Conservation (phyloP, 1,140 invertebrate species). For the Caenorhabditis remanei region DNA sequence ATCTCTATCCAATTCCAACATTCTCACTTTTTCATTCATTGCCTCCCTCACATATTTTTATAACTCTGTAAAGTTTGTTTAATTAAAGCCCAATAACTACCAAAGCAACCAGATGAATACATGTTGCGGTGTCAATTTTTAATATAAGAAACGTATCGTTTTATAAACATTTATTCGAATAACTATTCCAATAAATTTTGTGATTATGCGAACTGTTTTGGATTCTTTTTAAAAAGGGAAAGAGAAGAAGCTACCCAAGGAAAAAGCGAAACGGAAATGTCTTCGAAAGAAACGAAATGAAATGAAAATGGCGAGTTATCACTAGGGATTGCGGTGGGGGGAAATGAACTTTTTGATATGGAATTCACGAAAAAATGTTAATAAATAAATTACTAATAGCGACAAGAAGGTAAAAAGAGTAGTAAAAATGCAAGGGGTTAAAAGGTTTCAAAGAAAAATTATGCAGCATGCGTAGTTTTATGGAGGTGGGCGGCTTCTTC, state of each 20-base stretch:
- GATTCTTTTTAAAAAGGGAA: neutral
- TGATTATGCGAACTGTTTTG: neutral
- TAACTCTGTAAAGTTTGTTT: no score
- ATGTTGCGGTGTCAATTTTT: no score
- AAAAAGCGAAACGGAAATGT: neutral
- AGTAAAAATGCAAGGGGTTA: no score
- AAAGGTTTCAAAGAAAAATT: neutral
- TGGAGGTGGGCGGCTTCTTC: conserved; percentile 24
- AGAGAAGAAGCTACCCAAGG: conserved; percentile 1
- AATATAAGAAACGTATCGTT: neutral
- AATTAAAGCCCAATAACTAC: no score
- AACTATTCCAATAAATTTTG: neutral
- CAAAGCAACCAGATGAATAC: no score
- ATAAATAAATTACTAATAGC: conserved; percentile 7
- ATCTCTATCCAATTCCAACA: no score
- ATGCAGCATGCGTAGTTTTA: conserved; percentile 29
- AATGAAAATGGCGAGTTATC: conserved; percentile 54
- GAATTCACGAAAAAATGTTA: no score
- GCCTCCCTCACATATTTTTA: no score
- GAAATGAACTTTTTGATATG: neutral
- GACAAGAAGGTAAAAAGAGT: neutral
- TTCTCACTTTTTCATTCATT: no score
- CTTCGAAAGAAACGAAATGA: neutral
- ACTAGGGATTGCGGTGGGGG: neutral
- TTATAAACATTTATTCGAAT: neutral